Evolutionary conservation across 2,888 invertebrate species (phyloP), one percentile per base, ranked within the genome.

Genomic region (Drosophila acutilabella): DNA sequence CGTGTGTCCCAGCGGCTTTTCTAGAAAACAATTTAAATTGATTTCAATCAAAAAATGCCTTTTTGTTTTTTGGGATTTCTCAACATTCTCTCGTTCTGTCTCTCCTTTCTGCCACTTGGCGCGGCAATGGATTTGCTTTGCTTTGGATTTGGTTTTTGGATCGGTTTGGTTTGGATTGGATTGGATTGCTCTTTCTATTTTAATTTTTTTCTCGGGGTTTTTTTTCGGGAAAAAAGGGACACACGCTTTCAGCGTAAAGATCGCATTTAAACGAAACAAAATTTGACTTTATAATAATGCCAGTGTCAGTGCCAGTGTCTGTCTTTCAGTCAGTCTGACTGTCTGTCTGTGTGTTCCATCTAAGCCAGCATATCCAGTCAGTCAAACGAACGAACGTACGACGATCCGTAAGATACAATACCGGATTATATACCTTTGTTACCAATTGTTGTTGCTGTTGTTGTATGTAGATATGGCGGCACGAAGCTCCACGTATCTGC

Each of bases 281-380:
- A 90, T 90, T 90, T 90, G 88, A 88, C 89, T 90, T 90, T 88
- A 90, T 88, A 88, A 88, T 90, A 89, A 89, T 88, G 82, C 79
- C 88, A 76, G 88, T 57, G 45, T 20, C 56, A 44, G 56, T 38
- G 36, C 4, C 33, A 11, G 42, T 41, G 53, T 44, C 54, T 18
- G 50, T 30, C 40, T 26, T 61, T 51, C 54, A 48, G 58, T 58
- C 64, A 53, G 84, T 59, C 78, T 42, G 81, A 57, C 75, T 71
- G 73, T 57, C 62, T 77, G 84, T 69, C 50, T 71, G 76, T 64
- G 70, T 60, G 59, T 80, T 47, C 54, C 44, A 42, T 71, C 89
- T 83, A 80, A 87, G 89, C 82, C 81, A 81, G 84, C 89, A 83
- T 78, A 87, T 87, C 60, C 45, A 57, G 38, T 41, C 52, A 60